Evolutionary conservation across 2,797 vertebrate species (phyloP).

Genomic region (Mallotus villosus): DNA sequence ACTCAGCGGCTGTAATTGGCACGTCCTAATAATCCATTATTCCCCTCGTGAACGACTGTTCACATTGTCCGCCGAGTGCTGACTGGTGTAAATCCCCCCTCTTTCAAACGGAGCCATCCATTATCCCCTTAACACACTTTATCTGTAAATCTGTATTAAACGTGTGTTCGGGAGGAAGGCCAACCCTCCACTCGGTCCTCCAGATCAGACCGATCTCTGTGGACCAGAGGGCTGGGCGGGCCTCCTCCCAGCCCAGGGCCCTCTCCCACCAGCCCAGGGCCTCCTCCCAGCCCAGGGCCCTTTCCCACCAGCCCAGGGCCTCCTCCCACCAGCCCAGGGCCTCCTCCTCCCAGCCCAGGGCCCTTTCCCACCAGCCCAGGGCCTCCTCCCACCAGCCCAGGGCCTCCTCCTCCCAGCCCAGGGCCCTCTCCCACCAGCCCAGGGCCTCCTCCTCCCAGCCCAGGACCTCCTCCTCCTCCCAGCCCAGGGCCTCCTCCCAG

Average conservation of each 20-base stretch:
- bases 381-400: neutral
- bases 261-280: no score
- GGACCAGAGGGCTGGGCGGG: conserved; percentile 36
- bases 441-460: no score
- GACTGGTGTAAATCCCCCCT: no score
- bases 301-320: no score
- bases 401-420: conserved; percentile 29
- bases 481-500: no score
- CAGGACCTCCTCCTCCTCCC: conserved; percentile 4
- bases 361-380: no score
- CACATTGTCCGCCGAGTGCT: no score
- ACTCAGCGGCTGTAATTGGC: no score
- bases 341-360: neutral
- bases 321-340: no score
- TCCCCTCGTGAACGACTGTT: no score
- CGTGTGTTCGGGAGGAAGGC: neutral
- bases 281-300: neutral
- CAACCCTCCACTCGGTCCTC: no score
- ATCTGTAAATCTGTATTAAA: neutral
- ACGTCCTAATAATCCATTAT: no score
- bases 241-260: neutral
- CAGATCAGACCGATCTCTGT: conserved; percentile 28
- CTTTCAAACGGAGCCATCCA: neutral
- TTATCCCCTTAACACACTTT: neutral
- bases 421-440: neutral